Evolutionary conservation across 2,113 vertebrate species (phyloP).

Genomic region (Tapirus terrestris): DNA sequence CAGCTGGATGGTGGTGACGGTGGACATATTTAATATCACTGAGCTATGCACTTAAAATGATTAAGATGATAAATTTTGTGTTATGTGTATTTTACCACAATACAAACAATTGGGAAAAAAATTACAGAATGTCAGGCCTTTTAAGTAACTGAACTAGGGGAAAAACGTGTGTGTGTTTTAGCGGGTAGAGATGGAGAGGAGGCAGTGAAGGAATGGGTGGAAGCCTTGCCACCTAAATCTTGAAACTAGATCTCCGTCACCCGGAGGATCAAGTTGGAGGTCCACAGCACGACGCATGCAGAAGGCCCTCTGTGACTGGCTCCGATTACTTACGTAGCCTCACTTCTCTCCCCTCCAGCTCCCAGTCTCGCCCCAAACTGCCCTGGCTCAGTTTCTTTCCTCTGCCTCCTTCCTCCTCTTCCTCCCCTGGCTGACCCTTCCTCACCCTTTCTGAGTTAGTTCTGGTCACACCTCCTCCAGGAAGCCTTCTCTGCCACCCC

Average conservation of each 20-base stretch:
- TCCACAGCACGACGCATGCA: not conserved
- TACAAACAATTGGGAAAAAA: not conserved
- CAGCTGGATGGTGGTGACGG: not conserved
- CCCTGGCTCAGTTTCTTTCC: not conserved
- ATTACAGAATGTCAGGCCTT: not conserved
- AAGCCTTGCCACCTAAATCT: not conserved
- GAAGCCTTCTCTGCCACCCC: not conserved
- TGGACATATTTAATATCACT: not conserved
- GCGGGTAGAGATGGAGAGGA: not conserved
- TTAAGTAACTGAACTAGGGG: not conserved
- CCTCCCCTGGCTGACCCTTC: not conserved
- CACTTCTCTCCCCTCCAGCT: not conserved
- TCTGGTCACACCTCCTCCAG: not conserved
- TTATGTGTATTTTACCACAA: not conserved
- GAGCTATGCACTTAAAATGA: not conserved
- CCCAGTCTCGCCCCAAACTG: not conserved
- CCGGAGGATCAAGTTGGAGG: not conserved
- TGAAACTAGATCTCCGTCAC: not conserved
- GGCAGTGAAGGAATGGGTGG: not conserved
- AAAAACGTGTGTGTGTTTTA: not conserved
- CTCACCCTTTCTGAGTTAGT: not conserved
- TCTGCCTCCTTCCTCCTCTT: not conserved
- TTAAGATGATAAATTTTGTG: not conserved
- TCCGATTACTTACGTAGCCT: not conserved
- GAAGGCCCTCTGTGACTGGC: not conserved